Base-by-base conservation (phyloP, 1,140 invertebrate genomes). In the Pentalonia nigronervosa region DNA sequence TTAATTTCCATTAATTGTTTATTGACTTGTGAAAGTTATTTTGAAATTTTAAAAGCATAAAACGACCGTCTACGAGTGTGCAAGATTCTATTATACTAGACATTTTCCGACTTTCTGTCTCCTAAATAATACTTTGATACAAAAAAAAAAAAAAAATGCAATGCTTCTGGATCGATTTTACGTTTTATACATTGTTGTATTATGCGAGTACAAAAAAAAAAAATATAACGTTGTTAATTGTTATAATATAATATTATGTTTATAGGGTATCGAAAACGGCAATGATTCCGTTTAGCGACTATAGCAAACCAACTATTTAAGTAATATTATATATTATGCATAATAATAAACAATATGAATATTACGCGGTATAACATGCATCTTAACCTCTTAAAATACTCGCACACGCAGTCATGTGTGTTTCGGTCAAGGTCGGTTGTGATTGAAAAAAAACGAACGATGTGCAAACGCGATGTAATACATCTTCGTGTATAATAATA, bases 351-450 rank as follows among this genome's bases (percentile, higher is more conserved):
- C 7, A 7, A 67, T 30, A 67, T 76, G 60, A 30, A 76, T 34
- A 67, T 60, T 60, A 67, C n/a, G 60, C 11, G 9, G 60, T 67
- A 67, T 14, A 67, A 76, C 60, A n/a, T n/a, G n/a, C 60, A 76
- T 76, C 60, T 76, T 76, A 76, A 76, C 30, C n/a, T 76, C 60
- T 30, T n/a, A n/a, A n/a, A 76, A 76, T 67, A 76, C n/a, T 67
- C 3, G 3, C 25, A 67, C 11, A 67, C 30, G 14, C 14, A 23
- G 23, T 84, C 36, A 20, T 36, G 34, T 25, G 36, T 86, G 84
- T 86, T 86, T 86, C 41, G 84, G 84, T 86, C 41, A 86, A 86
- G 84, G 84, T 86, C 84, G 41, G 84, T 47, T 47, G 25, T n/a
- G 9, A 86, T 86, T 17, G 41, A 86, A 86, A 86, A 86, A 67